phyloP scores from a whole-genome alignment of 30 jellyfish, hydroid and myxozoan species.

The Pseudorhiza aurosa region DNA sequence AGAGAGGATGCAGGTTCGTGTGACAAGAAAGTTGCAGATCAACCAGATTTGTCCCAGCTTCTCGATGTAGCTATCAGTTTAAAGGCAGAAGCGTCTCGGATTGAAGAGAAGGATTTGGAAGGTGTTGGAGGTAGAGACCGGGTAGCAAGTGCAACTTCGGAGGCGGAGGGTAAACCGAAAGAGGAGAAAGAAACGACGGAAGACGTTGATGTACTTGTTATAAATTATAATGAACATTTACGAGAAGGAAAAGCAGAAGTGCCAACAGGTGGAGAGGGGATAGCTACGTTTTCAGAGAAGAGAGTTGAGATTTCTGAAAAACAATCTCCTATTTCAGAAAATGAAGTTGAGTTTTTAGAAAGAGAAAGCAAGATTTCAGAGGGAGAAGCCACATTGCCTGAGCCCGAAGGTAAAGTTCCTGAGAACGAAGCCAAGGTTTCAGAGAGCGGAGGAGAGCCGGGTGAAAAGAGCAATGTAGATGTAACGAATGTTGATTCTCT shows the following conservation, averaged over 20 bases:
- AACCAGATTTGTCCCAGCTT: constrained; percentile 41
- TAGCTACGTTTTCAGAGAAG: no score
- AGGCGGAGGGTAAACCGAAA: not conserved
- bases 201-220: constrained; percentile 57
- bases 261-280: not conserved
- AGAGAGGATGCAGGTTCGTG: not conserved
- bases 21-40: not conserved
- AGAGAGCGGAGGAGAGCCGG: no score
- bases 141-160: not conserved
- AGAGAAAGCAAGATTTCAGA: no score
- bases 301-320: no score
- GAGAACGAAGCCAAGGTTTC: no score
- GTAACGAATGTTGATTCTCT: no score
- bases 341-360: no score
- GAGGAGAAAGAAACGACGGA: not conserved
- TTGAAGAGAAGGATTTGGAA: not conserved
- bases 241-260: constrained; percentile 68
- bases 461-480: no score
- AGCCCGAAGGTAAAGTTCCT: no score
- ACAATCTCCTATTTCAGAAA: no score
- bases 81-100: not conserved
- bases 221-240: constrained; percentile 33
- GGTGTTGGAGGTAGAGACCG: not conserved
- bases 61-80: constrained; percentile 12
- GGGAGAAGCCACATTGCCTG: no score